A percentile compares a stretch with the other conserved stretches of the same genome.
These are phyloP conservation scores for Xestia sexstrigata DNA, from an alignment of 2,888 invertebrate species.

Conservation along the genomic window DNA sequence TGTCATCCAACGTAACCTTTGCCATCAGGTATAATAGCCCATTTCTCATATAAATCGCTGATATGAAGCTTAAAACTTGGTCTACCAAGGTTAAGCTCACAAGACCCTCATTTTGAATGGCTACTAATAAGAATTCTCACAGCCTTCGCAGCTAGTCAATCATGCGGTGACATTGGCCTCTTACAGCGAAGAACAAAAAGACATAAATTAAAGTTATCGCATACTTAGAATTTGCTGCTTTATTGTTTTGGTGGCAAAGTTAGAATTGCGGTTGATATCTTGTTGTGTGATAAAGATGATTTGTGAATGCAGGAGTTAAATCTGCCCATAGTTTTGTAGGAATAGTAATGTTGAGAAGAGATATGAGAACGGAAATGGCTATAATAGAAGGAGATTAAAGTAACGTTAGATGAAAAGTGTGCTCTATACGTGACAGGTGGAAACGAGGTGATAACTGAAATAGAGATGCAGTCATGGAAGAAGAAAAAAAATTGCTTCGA, in stretches of 20 bases:
- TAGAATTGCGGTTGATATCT: conserved; percentile 28
- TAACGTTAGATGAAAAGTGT: background rate
- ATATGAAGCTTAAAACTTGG: conserved; percentile 39
- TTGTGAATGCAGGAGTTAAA: conserved; percentile 3
- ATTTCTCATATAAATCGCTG: conserved; percentile 50
- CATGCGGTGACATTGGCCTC: conserved; percentile 65
- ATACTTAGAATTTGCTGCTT: conserved; percentile 55
- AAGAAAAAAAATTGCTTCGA: background rate
- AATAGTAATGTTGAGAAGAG: background rate
- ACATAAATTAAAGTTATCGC: conserved; percentile 62
- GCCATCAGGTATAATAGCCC: conserved; percentile 33
- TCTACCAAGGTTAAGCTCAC: conserved; percentile 31
- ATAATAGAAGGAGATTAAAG: background rate
- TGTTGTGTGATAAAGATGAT: conserved; percentile 18
- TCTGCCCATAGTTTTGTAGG: background rate
- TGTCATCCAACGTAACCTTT: conserved; percentile 52
- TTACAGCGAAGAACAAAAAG: conserved; percentile 60
- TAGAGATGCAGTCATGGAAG: background rate
- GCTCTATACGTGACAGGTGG: background rate
- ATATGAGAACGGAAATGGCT: background rate
- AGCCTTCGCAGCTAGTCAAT: conserved; percentile 66
- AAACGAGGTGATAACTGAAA: background rate
- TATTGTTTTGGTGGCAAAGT: conserved; percentile 40
- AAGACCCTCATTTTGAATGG: conserved; percentile 63
- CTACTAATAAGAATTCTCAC: conserved; percentile 64